phyloP scores from a whole-genome alignment of 1,140 invertebrate genomes.

The Phymorhynchus buccinoides region DNA sequence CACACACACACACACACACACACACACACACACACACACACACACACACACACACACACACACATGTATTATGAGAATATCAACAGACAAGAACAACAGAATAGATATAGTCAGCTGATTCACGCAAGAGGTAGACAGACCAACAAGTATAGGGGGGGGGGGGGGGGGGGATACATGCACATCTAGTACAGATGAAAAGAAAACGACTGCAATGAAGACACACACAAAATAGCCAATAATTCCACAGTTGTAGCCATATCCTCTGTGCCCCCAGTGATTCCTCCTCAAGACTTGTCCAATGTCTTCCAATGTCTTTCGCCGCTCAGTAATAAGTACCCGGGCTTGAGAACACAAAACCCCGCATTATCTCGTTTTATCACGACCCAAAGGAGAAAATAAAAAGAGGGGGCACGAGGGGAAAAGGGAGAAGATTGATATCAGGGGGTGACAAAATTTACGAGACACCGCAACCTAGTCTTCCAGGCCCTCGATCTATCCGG shows the following conservation, averaged over 20 bases:
- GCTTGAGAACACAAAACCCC: neutral
- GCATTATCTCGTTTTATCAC: constrained; percentile 25
- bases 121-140: too few species aligned
- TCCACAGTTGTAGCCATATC: neutral
- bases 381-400: constrained; percentile 22
- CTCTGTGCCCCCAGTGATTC: neutral
- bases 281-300: neutral
- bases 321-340: neutral
- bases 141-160: neutral
- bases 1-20: neutral
- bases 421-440: constrained; percentile 20
- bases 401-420: neutral
- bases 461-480: constrained; percentile 14
- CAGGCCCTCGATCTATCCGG: neutral
- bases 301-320: neutral
- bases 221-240: neutral
- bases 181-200: neutral
- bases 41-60: too few species aligned
- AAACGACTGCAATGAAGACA: neutral
- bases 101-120: too few species aligned
- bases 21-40: too few species aligned
- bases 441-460: constrained; percentile 29
- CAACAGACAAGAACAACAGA: too few species aligned
- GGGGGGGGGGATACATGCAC: neutral
- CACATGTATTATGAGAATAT: too few species aligned